Evolutionary conservation across 2,797 vertebrate genomes (phyloP).

Genomic region (Spinus olivaceus): DNA sequence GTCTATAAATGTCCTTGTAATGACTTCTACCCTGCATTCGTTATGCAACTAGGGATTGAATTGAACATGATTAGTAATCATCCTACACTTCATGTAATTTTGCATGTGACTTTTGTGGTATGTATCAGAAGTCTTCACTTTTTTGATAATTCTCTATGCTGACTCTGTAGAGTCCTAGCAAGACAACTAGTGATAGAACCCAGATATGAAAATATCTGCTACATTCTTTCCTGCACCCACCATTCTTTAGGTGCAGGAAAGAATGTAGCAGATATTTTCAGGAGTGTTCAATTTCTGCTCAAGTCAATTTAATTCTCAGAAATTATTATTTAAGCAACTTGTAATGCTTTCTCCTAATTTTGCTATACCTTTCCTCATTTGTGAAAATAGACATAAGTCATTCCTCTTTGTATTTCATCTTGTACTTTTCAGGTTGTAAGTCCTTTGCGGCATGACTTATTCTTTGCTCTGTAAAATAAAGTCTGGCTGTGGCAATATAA

Average conservation of each 20-base stretch:
- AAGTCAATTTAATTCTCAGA: neutral
- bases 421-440: neutral
- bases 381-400: neutral
- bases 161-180: neutral
- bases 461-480: neutral
- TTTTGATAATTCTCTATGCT: neutral
- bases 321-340: neutral
- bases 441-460: neutral
- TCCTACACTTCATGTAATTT: neutral
- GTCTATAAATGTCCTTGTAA: neutral
- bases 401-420: neutral
- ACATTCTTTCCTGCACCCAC: too few species aligned
- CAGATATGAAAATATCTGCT: too few species aligned
- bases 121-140: neutral
- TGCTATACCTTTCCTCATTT: neutral
- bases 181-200: neutral
- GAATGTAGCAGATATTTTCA: neutral
- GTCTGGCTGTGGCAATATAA: neutral
- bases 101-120: neutral
- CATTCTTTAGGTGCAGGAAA: rapidly evolving
- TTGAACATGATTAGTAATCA: constrained; percentile 8
- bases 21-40: neutral
- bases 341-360: neutral
- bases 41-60: neutral
- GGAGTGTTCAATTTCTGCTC: neutral